Conservation (phyloP, 1,140 invertebrate genomes). For the Drosophila mauritiana region DNA sequence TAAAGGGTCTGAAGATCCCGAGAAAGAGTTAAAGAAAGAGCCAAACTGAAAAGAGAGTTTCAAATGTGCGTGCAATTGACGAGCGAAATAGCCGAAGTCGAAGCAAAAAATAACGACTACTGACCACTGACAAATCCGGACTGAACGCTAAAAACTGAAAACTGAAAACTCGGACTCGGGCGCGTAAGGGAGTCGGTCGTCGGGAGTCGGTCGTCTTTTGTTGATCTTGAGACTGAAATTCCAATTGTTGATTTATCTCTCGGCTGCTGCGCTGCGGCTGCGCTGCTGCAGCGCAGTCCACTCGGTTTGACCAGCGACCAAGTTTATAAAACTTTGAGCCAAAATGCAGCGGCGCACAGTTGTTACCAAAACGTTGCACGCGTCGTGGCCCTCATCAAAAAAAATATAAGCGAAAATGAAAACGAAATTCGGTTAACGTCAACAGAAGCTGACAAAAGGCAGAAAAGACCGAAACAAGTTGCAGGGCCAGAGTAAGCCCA, state of each 20-base stretch:
- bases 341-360: slow-evolving; percentile 81
- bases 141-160: slow-evolving; percentile 6
- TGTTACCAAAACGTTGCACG: slow-evolving; percentile 77
- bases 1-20: slow-evolving; percentile 33
- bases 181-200: slow-evolving; percentile 32
- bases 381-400: slow-evolving; percentile 60
- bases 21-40: slow-evolving; percentile 12
- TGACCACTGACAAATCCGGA: slow-evolving; percentile 33
- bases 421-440: slow-evolving; percentile 52
- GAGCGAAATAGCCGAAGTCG: slow-evolving; percentile 31
- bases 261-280: slow-evolving; percentile 34
- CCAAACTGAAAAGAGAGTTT: background rate
- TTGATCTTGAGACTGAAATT: slow-evolving; percentile 74
- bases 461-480: slow-evolving; percentile 59
- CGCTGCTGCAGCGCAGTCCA: slow-evolving; percentile 16
- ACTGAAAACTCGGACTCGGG: slow-evolving; percentile 32
- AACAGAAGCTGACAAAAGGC: slow-evolving; percentile 29
- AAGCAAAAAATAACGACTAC: slow-evolving; percentile 29
- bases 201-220: slow-evolving; percentile 50
- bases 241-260: slow-evolving; percentile 82
- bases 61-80: slow-evolving; percentile 32
- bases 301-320: slow-evolving; percentile 70
- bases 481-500: slow-evolving; percentile 56
- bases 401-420: slow-evolving; percentile 41
- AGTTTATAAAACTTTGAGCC: slow-evolving; percentile 83